Conservation (phyloP, 92 coral and sea anemone species). For the Porites evermanni region DNA sequence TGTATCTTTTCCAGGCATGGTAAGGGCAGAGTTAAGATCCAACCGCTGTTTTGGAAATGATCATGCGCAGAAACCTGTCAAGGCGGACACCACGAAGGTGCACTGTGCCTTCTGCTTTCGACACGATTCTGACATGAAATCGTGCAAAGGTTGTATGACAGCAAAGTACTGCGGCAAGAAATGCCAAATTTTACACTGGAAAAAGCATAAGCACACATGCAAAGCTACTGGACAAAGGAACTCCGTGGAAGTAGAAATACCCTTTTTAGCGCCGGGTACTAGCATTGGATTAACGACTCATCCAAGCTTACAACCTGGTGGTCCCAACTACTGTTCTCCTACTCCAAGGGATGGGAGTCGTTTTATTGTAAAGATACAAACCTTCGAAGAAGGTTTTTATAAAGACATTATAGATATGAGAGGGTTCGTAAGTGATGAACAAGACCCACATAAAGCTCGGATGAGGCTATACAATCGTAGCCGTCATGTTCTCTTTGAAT, state of each 20-base stretch:
- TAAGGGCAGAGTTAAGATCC: neutral
- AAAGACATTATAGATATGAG: neutral
- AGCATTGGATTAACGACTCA: too few relatives aligned
- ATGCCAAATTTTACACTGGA: constrained; percentile 38
- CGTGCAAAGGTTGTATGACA: neutral
- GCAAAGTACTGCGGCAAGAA: constrained; percentile 31
- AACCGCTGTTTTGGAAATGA: constrained; percentile 9
- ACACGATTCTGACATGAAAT: neutral
- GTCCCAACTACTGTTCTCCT: constrained; percentile 30
- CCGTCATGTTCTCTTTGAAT: neutral
- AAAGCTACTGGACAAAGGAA: constrained; percentile 5
- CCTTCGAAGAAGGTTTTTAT: neutral
- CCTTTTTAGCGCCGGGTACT: neutral
- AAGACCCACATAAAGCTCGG: constrained; percentile 1
- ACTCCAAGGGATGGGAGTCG: constrained; percentile 42
- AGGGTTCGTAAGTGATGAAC: constrained; percentile 14
- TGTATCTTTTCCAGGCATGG: neutral
- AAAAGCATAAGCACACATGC: constrained; percentile 35
- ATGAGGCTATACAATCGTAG: constrained; percentile 7
- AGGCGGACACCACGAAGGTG: neutral
- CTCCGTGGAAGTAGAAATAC: neutral
- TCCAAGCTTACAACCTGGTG: constrained; percentile 36
- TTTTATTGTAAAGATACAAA: constrained; percentile 43
- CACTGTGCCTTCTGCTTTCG: constrained; percentile 13
- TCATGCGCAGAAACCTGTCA: neutral